Evolutionary conservation across 2,113 vertebrate genomes (phyloP), one percentile per base, ranked within the genome.

Genomic region (Percopsis transmontana): DNA sequence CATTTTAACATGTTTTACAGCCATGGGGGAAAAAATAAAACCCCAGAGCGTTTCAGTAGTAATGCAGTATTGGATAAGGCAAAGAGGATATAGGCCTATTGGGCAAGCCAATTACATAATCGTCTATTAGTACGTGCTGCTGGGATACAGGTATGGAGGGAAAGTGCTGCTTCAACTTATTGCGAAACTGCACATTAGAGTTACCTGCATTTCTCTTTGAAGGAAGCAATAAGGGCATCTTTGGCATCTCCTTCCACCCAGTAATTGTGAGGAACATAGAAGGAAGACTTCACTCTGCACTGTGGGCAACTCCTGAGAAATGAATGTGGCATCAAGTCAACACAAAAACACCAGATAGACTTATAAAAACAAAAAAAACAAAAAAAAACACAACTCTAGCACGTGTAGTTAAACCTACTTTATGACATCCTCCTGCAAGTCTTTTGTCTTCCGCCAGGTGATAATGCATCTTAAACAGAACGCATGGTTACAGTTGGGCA

Each of bases 401-500:
- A 10, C 13, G 9, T 21, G 14, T 15, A 2, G 16, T 8, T 5
- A 66, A 13, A 83, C 93, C 82, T 76, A 97, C 95, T 95, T 98
- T 7, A 93, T 82, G 54, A 95, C 87, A 0, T 87, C 20, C 2
- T 74, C 88, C 1, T 91, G 89, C 40, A 96, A 91, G 38, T 90
- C 90, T 12, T 75, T 91, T 1, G 91, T 95, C 74, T 91, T 91
- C 9, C 93, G 87, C 95, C 95, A 95, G 56, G 91, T 91, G 58
- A 91, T 85, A 39, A 96, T 97, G 76, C 94, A 98, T 33, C 90
- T 68, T 74, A 96, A 76, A 62, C 95, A 98, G 82, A 92, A 95
- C 0, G 94, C 50, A 1, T 97, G 96, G 74, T 75, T 86, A 71
- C 95, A 96, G 87, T 93, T 95, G 0, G 95, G 95, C 59, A 97